Base-by-base conservation (phyloP, 1,140 invertebrate species). In the Halesus radiatus region DNA sequence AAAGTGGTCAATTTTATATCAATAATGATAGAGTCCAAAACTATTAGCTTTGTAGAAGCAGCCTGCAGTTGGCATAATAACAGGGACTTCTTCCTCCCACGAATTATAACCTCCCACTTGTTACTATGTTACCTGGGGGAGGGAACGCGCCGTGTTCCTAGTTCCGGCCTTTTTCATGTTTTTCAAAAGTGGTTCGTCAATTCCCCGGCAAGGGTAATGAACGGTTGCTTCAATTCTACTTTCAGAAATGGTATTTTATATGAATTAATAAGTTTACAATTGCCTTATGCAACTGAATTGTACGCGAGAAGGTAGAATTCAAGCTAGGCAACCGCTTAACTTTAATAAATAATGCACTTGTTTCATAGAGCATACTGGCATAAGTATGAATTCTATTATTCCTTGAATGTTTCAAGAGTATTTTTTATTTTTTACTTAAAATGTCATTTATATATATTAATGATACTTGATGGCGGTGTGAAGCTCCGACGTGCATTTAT, bases 261-360 rank as follows among this genome's bases (percentile, higher is more conserved):
- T 66, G 62, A 66, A 66, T 66, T 66, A 66, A 66, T 66, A 66
- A 66, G 22, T n/a, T 29, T 26, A 45, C 37, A 45, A 45, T 45
- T 45, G 37, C 37, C 10, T 45, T 45, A 45, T 45, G 37, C 37
- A 45, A 45, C 37, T 45, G 37, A 45, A 45, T 45, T 45, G 37
- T 45, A 13, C 1, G 37, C 13, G 13, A 45, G 37, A 45, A 45
- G 10, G 37, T 0, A 10, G 37, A 1, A 13, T 1, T 45, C 37
- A 45, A 13, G 26, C 8, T 45, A 32, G 10, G 1, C 37, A 13
- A 3, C 37, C 10, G 37, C 13, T 45, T 45, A 45, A 13, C 8
- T 45, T 45, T 13, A 45, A 45, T 45, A 45, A 13, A 1, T 45
- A 45, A 45, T 45, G 1, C 10, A 3, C 10, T 45, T 13, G 37